These are phyloP conservation scores for Lophotriccus pileatus DNA, from an alignment of 2,797 vertebrate genomes.

Conservation along the genomic window DNA sequence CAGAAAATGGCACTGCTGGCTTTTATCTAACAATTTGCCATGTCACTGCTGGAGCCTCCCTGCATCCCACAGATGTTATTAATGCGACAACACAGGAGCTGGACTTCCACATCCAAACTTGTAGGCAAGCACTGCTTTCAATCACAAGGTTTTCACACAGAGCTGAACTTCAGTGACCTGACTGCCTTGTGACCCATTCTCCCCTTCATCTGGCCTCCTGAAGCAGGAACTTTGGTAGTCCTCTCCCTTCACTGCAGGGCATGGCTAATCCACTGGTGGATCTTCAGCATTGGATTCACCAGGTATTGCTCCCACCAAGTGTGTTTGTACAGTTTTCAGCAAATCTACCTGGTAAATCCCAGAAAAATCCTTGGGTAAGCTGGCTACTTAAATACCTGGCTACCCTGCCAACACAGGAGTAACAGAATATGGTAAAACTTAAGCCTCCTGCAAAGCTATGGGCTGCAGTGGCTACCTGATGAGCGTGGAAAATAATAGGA, in stretches of 20 bases:
- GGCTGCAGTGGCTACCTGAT: background rate
- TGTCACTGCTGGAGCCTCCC: background rate
- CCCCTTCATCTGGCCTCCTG: background rate
- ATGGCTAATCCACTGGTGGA: background rate
- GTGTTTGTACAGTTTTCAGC: background rate
- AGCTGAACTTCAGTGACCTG: background rate
- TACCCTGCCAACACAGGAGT: too few relatives aligned
- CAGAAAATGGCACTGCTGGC: background rate
- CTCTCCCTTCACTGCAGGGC: background rate
- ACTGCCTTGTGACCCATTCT: background rate
- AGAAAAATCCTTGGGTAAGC: background rate
- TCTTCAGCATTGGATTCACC: background rate
- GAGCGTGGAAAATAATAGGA: background rate
- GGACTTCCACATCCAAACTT: background rate
- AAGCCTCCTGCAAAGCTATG: background rate
- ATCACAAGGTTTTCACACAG: fast-evolving
- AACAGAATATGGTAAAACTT: background rate
- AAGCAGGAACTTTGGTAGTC: background rate
- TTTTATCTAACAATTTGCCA: background rate
- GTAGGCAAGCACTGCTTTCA: background rate
- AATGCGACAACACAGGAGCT: background rate
- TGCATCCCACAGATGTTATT: background rate
- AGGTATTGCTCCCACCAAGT: background rate
- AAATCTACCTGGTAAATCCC: background rate
- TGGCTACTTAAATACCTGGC: background rate